These are phyloP conservation scores for Siderastrea siderea DNA, from an alignment of 92 coral and sea anemone genomes.

Conservation along the genomic window DNA sequence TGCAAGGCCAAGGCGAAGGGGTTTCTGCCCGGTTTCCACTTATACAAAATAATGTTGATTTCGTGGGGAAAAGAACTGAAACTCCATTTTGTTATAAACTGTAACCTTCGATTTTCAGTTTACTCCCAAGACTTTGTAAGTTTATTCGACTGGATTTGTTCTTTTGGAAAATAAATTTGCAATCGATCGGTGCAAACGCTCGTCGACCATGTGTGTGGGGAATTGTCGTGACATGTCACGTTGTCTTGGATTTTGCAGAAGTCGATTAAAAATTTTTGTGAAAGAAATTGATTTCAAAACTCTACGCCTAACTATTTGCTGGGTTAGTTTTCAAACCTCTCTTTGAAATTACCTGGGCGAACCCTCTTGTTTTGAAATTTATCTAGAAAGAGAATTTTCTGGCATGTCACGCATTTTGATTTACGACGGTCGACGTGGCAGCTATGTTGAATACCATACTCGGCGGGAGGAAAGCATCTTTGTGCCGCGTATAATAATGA, in stretches of 20 bases:
- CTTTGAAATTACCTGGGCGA: background rate
- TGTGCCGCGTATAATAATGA: slow-evolving; percentile 8
- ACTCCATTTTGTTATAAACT: too few species aligned
- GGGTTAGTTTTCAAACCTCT: background rate
- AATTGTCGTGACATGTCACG: slow-evolving; percentile 44
- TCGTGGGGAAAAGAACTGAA: too few species aligned
- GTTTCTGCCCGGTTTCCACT: too few species aligned
- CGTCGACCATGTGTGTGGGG: too few species aligned
- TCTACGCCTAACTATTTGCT: background rate
- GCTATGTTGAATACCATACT: background rate
- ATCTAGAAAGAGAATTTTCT: background rate
- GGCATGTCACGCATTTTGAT: background rate
- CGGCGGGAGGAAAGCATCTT: background rate
- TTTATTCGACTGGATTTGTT: background rate
- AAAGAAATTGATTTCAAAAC: background rate
- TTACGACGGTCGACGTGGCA: slow-evolving; percentile 26
- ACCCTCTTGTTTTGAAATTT: background rate
- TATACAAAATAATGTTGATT: too few species aligned
- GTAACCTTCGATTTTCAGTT: too few species aligned
- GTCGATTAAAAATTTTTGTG: background rate
- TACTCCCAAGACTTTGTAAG: too few species aligned
- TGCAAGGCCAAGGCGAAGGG: too few species aligned
- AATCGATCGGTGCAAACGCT: background rate
- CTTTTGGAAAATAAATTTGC: background rate
- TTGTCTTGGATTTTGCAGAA: background rate